Conservation (phyloP, 64 coral and sea anemone species). For the Montipora capricornis region DNA sequence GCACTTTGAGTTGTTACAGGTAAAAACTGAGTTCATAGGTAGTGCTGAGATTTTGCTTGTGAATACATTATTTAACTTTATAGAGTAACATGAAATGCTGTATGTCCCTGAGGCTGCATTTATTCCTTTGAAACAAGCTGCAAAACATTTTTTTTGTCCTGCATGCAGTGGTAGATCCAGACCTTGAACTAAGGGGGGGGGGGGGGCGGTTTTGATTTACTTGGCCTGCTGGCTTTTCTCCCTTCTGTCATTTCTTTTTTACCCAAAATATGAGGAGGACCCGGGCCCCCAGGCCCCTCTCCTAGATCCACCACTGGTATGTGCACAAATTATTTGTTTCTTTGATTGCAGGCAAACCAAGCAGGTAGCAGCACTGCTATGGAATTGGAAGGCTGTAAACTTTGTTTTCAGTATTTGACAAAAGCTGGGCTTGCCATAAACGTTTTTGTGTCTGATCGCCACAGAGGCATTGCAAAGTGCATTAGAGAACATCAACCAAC, state of each 20-base stretch:
- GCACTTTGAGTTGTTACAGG: neutral
- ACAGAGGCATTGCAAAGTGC: neutral
- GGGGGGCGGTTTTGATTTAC: too few relatives aligned
- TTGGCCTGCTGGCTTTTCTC: too few relatives aligned
- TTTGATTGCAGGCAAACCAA: conserved; percentile 1
- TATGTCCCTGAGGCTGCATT: neutral
- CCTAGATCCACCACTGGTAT: too few relatives aligned
- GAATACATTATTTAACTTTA: neutral
- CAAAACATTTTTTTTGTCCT: neutral
- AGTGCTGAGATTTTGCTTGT: neutral
- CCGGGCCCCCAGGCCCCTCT: too few relatives aligned
- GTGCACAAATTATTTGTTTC: neutral
- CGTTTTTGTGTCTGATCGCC: neutral
- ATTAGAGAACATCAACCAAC: neutral
- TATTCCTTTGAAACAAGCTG: neutral
- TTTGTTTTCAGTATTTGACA: neutral
- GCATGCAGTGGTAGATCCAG: neutral
- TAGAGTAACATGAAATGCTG: neutral
- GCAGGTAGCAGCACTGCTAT: neutral
- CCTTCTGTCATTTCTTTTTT: too few relatives aligned
- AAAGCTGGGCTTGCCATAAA: neutral
- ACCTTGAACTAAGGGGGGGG: too few relatives aligned
- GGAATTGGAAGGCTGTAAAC: neutral
- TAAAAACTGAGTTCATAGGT: neutral
- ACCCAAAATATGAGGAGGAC: too few relatives aligned